A percentile compares a stretch with the other conserved stretches of the same genome.
These are phyloP conservation scores for Orchesellides sinensis DNA, from an alignment of 2,888 invertebrate species.

Conservation along the genomic window DNA sequence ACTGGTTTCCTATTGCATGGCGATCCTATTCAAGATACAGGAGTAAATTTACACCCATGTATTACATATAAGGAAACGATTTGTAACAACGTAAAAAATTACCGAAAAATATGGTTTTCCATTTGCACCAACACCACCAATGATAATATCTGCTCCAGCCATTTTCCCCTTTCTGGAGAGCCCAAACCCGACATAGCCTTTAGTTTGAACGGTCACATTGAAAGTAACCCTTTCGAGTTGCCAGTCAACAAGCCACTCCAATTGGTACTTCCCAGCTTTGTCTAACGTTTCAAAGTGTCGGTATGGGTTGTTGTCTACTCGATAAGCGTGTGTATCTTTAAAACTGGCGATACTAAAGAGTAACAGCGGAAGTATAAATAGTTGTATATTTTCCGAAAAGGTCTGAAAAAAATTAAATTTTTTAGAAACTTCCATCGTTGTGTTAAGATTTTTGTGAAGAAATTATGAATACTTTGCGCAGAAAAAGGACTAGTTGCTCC, in stretches of 20 bases:
- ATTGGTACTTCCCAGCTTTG: conserved; percentile 11
- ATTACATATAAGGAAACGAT: background rate
- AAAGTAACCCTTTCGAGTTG: conserved; percentile 15
- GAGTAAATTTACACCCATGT: background rate
- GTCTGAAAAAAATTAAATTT: too few species aligned
- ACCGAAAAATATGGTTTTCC: conserved; percentile 37
- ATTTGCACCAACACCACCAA: conserved; percentile 21
- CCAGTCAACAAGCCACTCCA: conserved; percentile 44
- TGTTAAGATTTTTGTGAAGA: too few species aligned
- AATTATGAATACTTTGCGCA: too few species aligned
- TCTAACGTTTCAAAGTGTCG: background rate
- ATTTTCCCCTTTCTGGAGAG: conserved; percentile 19
- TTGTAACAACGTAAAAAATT: background rate
- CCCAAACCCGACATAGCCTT: conserved; percentile 37
- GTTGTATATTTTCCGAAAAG: too few species aligned
- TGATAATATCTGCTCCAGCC: conserved; percentile 24
- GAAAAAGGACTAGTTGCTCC: too few species aligned
- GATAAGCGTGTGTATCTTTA: too few species aligned
- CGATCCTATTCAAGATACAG: background rate
- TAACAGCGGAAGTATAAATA: too few species aligned
- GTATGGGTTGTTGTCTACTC: conserved; percentile 38
- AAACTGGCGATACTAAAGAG: too few species aligned
- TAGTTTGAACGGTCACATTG: conserved; percentile 43
- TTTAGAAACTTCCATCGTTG: too few species aligned
- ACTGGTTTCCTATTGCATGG: conserved; percentile 24